phyloP scores from a whole-genome alignment of 2,113 vertebrate genomes.

The Indri indri region DNA sequence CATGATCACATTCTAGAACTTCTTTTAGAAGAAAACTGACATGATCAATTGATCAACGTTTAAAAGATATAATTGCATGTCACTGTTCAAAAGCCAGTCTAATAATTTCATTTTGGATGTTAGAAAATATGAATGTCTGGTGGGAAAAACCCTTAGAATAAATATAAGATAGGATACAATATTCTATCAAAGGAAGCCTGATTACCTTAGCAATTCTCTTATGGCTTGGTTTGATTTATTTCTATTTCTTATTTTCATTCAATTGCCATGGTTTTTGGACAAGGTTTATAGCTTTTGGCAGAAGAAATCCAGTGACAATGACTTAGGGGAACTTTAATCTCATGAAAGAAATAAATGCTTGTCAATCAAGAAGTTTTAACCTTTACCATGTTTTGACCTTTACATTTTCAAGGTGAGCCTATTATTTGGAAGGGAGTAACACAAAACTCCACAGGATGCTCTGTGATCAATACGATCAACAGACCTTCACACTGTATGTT shows the following conservation, averaged over 20 bases:
- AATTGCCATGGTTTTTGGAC: conserved; percentile 42
- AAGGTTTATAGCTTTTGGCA: conserved; percentile 50
- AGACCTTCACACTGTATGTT: conserved; percentile 64
- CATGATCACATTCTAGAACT: fast-evolving
- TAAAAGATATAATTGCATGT: background rate
- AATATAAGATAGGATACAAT: background rate
- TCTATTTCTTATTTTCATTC: conserved; percentile 52
- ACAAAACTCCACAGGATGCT: conserved; percentile 65
- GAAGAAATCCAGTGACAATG: conserved; percentile 52
- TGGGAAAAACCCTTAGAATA: background rate
- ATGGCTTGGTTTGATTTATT: conserved; percentile 22
- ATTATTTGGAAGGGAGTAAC: conserved; percentile 52
- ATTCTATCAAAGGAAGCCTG: background rate
- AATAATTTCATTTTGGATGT: background rate
- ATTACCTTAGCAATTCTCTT: conserved; percentile 33
- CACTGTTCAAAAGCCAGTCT: background rate
- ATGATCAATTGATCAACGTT: background rate
- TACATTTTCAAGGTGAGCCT: conserved; percentile 52
- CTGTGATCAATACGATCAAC: conserved; percentile 58
- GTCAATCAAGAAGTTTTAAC: conserved; percentile 70
- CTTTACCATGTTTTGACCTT: conserved; percentile 50
- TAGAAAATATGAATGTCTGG: background rate
- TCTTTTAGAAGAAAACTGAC: conserved; percentile 1
- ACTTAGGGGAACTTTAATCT: conserved; percentile 50
- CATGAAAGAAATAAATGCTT: conserved; percentile 62